Base-by-base conservation (phyloP, 92 coral and sea anemone species). In the Porites cylindrica region DNA sequence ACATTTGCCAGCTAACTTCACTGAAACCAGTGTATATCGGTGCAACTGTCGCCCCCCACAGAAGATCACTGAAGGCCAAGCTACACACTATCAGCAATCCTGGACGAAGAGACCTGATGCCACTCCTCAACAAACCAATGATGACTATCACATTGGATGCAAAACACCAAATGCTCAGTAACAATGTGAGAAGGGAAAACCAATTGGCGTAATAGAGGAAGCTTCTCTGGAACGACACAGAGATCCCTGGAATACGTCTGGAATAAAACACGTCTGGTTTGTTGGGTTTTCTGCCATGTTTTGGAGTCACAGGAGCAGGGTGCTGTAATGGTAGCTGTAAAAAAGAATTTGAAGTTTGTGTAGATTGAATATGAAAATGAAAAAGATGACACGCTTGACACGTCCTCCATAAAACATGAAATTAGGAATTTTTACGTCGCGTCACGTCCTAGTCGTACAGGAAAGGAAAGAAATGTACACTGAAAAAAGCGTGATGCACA, bases 41-140 rank as follows among this genome's bases (percentile, higher is more conserved):
- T 13, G 23, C 19, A 76, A 61, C 67, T 5, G 21, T 56, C 52
- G 51, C 67, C 8, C 81, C 81, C 81, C 81, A 76, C 1, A 76
- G 11, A 19, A 76, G 52, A 38, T 76, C 67, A 23, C 66, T 23
- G 0, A 76, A 26, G 7, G 67, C 23, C 43, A 76, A 58, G 43
- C 81, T 76, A 38, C 81, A 76, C 12, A 76, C 4, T 51, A 76
- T 23, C 26, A 76, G 26, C 19, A 76, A 51, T 32, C 81, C 81
- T 13, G 81, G 81, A 18, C 81, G 66, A 76, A 76, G 10, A 11
- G 50, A 61, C 67, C 18, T 56, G 68, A 76, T 76, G 1, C 52
- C 68, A 26, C 47, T 58, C 8, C 81, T 56, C 17, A 59, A 29
- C 14, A 76, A 56, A n/a, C 51, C 67, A 1, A 13, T 21, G 66